Base-by-base conservation (phyloP, 2,797 vertebrate species). In the Taeniopygia guttata region DNA sequence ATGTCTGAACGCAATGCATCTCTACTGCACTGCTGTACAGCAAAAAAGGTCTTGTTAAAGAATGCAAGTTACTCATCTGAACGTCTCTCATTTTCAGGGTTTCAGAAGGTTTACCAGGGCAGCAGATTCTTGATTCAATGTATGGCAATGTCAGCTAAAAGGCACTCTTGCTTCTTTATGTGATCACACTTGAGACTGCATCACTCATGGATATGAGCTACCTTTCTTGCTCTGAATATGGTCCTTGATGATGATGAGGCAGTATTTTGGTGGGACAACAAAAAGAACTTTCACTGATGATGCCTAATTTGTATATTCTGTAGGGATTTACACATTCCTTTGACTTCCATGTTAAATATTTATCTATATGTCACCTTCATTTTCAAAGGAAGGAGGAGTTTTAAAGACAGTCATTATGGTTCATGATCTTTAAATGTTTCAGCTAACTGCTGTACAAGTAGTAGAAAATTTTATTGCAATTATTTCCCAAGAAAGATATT, bases 371-470 rank as follows among this genome's bases (percentile, higher is more conserved):
- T 16, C 30, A 79, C 2, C 34, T 80, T 72, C 0, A 1, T 79
- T 87, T 94, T 79, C 46, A 73, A 84, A 81, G 12, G 15, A 78
- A 79, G 3, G 4, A 15, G 40, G 54, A 69, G 12, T 75, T 80
- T 63, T 67, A 40, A 66, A 87, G 90, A 26, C 11, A 13, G 5
- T 76, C 12, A 48, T 0, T 78, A 23, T 60, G 48, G 23, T 16
- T 82, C 16, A 36, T 87, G 78, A 92, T n/a, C 58, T 95, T 89
- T 93, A 73, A 59, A 75, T 38, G 34, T 91, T 60, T 81, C 69
- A 51, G 60, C 67, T 63, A 87, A 59, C 19, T 11, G 26, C 29
- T 64, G 21, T 63, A 49, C 16, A 69, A 67, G 4, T 59, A 59
- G 10, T 43, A 48, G 27, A 26, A 64, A 63, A 52, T 70, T 56